phyloP scores from a whole-genome alignment of 2,797 vertebrate genomes.

The Falco novaeseelandiae region DNA sequence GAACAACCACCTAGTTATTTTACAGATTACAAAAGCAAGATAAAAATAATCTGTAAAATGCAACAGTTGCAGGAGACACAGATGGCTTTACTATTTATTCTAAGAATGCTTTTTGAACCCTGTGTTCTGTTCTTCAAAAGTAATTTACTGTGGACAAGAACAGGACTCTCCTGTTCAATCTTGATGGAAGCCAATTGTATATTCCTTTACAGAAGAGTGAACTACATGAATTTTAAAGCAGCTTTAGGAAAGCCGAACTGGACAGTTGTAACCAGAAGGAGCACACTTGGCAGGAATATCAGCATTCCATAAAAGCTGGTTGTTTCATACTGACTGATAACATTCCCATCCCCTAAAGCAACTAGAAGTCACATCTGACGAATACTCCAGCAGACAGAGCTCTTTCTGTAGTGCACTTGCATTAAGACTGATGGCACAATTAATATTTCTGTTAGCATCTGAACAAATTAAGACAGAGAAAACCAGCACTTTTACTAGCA shows the following conservation, averaged over 20 bases:
- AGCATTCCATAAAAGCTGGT: conserved; percentile 11
- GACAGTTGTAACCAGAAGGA: background rate
- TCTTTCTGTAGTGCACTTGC: background rate
- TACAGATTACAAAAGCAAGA: background rate
- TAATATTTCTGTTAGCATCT: background rate
- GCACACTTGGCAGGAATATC: background rate
- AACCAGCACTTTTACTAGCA: background rate
- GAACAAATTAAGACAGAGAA: background rate
- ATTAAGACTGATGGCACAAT: background rate
- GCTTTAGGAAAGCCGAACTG: conserved; percentile 20
- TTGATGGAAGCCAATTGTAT: background rate
- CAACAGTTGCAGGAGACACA: background rate
- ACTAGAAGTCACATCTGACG: background rate
- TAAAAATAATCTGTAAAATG: background rate
- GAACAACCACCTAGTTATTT: background rate
- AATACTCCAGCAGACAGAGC: conserved; percentile 19
- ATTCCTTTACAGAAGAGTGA: background rate
- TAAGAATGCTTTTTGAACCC: background rate
- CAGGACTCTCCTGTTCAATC: background rate
- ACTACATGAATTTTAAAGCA: background rate
- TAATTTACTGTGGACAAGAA: background rate
- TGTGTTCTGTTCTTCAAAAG: background rate
- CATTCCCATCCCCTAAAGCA: conserved; percentile 9
- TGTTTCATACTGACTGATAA: conserved; percentile 22
- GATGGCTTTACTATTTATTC: background rate